phyloP scores from a whole-genome alignment of 1,140 invertebrate genomes.

The Drosophila burlai region DNA sequence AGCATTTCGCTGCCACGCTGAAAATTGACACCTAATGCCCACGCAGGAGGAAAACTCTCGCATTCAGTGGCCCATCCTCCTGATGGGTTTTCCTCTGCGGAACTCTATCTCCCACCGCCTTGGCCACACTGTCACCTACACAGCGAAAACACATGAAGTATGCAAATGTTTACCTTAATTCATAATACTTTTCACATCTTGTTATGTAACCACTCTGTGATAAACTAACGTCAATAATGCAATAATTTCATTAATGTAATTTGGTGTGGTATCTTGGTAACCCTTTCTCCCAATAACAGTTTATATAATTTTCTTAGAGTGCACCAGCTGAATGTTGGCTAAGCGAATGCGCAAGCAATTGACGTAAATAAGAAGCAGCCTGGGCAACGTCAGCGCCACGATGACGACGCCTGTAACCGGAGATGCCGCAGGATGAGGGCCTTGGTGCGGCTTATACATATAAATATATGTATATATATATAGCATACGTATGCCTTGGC shows the following conservation, averaged over 20 bases:
- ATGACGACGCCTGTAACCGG: conserved; percentile 58
- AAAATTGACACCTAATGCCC: conserved; percentile 73
- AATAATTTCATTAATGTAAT: no score
- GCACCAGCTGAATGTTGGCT: conserved; percentile 21
- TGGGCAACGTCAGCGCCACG: conserved; percentile 54
- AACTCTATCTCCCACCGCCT: background rate
- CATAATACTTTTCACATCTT: background rate
- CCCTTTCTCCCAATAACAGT: background rate
- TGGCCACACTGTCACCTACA: conserved; percentile 4
- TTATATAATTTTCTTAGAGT: conserved; percentile 2
- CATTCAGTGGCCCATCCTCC: conserved; percentile 23
- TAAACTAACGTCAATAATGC: no score
- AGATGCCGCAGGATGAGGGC: conserved; percentile 34
- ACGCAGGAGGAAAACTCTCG: conserved; percentile 44
- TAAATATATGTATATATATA: conserved; percentile 10
- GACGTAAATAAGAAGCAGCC: conserved; percentile 76
- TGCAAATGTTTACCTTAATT: background rate
- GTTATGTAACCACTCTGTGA: background rate
- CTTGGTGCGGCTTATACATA: conserved; percentile 29
- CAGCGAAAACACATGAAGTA: conserved; percentile 3
- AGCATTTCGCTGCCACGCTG: conserved; percentile 49
- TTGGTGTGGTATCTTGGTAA: background rate
- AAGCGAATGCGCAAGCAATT: conserved; percentile 75
- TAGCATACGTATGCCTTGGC: conserved; percentile 64
- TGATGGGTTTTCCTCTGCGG: background rate